Conservation (phyloP, 1,140 invertebrate species). For the Lordiphosa clarofinis region DNA sequence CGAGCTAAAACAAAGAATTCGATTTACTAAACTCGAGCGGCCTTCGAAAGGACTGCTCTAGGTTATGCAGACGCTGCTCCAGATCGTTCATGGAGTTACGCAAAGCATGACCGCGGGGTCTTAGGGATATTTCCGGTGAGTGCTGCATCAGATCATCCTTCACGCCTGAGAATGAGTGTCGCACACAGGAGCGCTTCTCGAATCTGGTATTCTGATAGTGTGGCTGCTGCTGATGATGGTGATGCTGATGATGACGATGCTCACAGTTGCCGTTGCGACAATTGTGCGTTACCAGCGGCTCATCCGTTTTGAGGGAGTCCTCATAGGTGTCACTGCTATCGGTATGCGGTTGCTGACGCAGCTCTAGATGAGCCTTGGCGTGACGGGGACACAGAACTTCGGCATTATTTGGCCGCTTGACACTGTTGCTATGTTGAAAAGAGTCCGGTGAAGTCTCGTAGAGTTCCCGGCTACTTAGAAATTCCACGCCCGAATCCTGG, state of each 20-base stretch:
- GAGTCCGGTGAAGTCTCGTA: constrained; percentile 85
- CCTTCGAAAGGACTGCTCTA: constrained; percentile 74
- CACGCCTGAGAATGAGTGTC: constrained; percentile 78
- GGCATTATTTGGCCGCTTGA: constrained; percentile 44
- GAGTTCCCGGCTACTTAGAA: constrained; percentile 80
- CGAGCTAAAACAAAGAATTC: constrained; percentile 65
- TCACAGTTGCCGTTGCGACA: constrained; percentile 83
- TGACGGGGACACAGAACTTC: constrained; percentile 67
- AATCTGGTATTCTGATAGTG: constrained; percentile 74
- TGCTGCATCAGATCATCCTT: constrained; percentile 76
- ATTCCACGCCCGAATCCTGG: constrained; percentile 87
- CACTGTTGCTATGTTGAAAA: constrained; percentile 80
- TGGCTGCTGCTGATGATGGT: constrained; percentile 30
- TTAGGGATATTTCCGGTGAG: constrained; percentile 69
- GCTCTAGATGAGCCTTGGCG: constrained; percentile 61
- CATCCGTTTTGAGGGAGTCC: constrained; percentile 82
- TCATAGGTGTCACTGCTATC: constrained; percentile 83
- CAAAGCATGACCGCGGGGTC: constrained; percentile 65
- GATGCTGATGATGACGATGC: constrained; percentile 36
- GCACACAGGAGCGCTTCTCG: constrained; percentile 67
- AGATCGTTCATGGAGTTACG: constrained; percentile 79
- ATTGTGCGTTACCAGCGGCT: constrained; percentile 61
- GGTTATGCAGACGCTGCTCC: constrained; percentile 71
- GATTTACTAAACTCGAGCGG: constrained; percentile 73
- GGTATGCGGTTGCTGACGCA: constrained; percentile 48